phyloP scores from a whole-genome alignment of 2,113 vertebrate genomes.

The Emydocephalus ijimae region DNA sequence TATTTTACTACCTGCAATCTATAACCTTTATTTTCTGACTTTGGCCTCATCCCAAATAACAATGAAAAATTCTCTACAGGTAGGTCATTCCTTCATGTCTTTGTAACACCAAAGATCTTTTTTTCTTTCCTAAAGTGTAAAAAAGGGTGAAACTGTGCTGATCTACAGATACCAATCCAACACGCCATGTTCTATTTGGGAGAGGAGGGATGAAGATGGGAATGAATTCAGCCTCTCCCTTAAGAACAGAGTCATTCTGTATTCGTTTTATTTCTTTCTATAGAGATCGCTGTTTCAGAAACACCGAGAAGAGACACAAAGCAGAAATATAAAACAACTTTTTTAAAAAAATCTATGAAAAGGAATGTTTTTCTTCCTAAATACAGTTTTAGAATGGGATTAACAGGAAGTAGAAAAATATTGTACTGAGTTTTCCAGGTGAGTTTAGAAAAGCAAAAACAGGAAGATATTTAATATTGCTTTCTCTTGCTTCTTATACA shows the following conservation, averaged over 20 bases:
- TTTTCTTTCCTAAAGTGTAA: slow-evolving; percentile 5
- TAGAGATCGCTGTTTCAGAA: not conserved
- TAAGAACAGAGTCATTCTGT: slow-evolving; percentile 33
- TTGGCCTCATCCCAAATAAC: slow-evolving; percentile 19
- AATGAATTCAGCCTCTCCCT: slow-evolving; percentile 66
- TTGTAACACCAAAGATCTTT: slow-evolving; percentile 38
- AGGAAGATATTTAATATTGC: slow-evolving; percentile 20
- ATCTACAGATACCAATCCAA: slow-evolving; percentile 51
- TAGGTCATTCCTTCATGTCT: slow-evolving; percentile 11
- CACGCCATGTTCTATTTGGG: slow-evolving; percentile 23
- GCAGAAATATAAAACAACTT: not conserved
- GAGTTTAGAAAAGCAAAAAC: not conserved
- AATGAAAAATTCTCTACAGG: slow-evolving; percentile 12
- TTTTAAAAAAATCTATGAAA: not conserved
- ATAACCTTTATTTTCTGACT: slow-evolving; percentile 1
- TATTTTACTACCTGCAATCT: not conserved
- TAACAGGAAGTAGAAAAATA: not conserved
- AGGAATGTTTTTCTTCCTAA: not conserved
- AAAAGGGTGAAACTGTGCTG: slow-evolving; percentile 60
- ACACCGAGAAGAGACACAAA: not conserved
- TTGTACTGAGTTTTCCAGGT: not conserved
- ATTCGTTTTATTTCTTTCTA: not conserved
- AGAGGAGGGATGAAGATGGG: slow-evolving; percentile 69
- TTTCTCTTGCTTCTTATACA: slow-evolving; percentile 35
- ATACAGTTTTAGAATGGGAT: not conserved